These are phyloP conservation scores for Eucriotettix oculatus DNA, from an alignment of 2,888 invertebrate genomes.

Conservation along the genomic window DNA sequence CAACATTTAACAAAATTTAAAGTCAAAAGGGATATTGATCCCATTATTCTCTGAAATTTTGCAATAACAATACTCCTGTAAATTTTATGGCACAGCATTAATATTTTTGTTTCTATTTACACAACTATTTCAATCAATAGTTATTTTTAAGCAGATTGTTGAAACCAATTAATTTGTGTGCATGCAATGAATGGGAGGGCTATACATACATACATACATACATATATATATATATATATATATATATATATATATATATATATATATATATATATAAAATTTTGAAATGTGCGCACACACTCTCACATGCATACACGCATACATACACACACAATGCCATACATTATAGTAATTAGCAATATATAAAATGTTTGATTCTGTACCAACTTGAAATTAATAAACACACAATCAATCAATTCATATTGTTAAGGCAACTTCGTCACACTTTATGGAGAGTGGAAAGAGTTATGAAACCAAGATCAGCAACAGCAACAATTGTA, in stretches of 20 bases:
- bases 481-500: slow-evolving; percentile 7
- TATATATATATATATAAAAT: too few species aligned
- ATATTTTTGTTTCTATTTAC: slow-evolving; percentile 3
- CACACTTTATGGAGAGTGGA: slow-evolving; percentile 12
- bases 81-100: slow-evolving; percentile 4
- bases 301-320: slow-evolving; percentile 1
- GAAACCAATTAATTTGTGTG: slow-evolving; percentile 7
- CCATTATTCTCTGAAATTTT: slow-evolving; percentile 1
- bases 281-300: neutral
- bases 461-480: slow-evolving; percentile 14
- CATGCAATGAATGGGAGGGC: slow-evolving; percentile 10
- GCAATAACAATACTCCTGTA: neutral
- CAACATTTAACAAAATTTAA: neutral
- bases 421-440: slow-evolving; percentile 15
- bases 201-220: slow-evolving; percentile 6
- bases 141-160: slow-evolving; percentile 7
- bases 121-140: slow-evolving; percentile 2
- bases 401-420: slow-evolving; percentile 14
- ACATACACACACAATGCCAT: slow-evolving; percentile 5
- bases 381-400: slow-evolving; percentile 14
- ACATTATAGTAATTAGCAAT: slow-evolving; percentile 11
- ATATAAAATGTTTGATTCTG: slow-evolving; percentile 14
- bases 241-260: too few species aligned
- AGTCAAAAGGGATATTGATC: neutral
- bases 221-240: neutral